Conservation (phyloP, 2,797 vertebrate genomes). For the Rhincodon typus region DNA sequence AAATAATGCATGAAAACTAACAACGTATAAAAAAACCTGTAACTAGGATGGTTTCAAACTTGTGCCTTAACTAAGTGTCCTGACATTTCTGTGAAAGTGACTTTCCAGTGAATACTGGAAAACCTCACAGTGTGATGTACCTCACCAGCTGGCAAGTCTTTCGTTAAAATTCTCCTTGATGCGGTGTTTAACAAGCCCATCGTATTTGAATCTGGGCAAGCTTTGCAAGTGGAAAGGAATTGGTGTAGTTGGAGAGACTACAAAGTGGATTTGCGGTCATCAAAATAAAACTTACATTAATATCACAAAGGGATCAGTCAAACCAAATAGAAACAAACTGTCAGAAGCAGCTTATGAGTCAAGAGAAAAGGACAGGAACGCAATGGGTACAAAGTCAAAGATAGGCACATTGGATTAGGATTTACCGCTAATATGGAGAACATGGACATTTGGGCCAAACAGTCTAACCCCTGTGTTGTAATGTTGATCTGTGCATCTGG, state of each 20-base stretch:
- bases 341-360: background rate
- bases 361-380: background rate
- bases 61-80: background rate
- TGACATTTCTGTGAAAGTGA: background rate
- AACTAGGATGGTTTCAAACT: background rate
- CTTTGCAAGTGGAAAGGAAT: background rate
- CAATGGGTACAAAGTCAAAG: background rate
- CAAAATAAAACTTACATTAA: background rate
- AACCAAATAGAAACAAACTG: background rate
- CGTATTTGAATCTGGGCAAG: background rate
- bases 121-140: background rate
- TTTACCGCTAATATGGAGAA: background rate
- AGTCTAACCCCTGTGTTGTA: background rate
- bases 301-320: background rate
- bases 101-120: background rate
- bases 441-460: background rate
- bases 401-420: background rate
- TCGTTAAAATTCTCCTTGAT: background rate
- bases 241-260: too few species aligned
- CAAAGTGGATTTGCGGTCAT: background rate
- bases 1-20: background rate
- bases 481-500: background rate
- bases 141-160: background rate
- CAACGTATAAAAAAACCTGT: background rate
- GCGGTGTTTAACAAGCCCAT: background rate